These are phyloP conservation scores for Nothocercus nigrocapillus DNA, from an alignment of 2,113 vertebrate genomes.

Conservation along the genomic window DNA sequence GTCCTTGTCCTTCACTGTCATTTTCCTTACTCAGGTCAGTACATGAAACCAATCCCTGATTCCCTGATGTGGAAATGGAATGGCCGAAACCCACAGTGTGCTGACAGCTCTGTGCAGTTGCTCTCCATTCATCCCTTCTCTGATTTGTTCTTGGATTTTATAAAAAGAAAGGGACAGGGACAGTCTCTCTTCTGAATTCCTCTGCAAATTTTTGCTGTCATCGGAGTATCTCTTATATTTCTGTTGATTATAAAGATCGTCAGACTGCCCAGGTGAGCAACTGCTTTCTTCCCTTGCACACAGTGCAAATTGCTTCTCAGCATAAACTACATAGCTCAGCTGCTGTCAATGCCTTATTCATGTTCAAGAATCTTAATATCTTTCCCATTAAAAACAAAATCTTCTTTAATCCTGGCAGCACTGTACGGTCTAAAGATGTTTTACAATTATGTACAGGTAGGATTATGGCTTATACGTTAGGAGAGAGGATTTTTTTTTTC, in stretches of 20 bases:
- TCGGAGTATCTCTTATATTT: constrained; percentile 13
- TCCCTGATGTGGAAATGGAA: constrained; percentile 4
- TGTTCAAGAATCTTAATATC: constrained; percentile 52
- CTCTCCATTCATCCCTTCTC: constrained; percentile 37
- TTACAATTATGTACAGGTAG: constrained; percentile 69
- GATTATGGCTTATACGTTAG: constrained; percentile 62
- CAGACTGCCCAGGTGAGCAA: constrained; percentile 39
- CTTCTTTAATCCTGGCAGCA: constrained; percentile 67
- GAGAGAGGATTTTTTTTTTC: neutral
- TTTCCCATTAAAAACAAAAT: constrained; percentile 52
- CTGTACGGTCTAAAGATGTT: constrained; percentile 66
- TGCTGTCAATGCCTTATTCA: constrained; percentile 9
- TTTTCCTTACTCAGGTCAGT: constrained; percentile 21
- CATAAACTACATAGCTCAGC: constrained; percentile 25
- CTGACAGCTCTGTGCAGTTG: neutral
- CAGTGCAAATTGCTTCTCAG: constrained; percentile 48
- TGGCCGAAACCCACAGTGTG: neutral
- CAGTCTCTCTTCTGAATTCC: constrained; percentile 8
- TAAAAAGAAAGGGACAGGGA: constrained; percentile 28
- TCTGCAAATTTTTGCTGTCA: neutral
- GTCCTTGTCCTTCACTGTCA: constrained; percentile 39
- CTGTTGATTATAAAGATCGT: neutral
- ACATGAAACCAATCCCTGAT: neutral
- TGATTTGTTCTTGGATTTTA: constrained; percentile 48
- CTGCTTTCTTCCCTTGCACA: neutral